phyloP scores from a whole-genome alignment of 2,888 invertebrate genomes.

The Patella caerulea region DNA sequence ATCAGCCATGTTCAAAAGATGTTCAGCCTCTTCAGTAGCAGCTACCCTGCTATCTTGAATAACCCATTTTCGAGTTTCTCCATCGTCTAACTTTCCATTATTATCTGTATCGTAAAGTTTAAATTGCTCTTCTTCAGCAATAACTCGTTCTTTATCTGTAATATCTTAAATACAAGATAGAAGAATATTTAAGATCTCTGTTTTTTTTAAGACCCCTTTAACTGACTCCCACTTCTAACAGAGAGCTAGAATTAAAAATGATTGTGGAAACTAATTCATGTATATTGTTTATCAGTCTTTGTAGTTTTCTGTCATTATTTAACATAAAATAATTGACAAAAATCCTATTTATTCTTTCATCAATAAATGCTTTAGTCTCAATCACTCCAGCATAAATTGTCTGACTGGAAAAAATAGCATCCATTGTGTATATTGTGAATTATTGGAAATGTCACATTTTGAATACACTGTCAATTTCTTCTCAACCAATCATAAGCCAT shows the following conservation, averaged over 20 bases:
- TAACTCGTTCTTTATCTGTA: slow-evolving; percentile 50
- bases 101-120: slow-evolving; percentile 81
- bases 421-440: too few relatives aligned
- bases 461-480: too few relatives aligned
- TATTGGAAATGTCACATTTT: too few relatives aligned
- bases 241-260: too few relatives aligned
- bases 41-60: slow-evolving; percentile 87
- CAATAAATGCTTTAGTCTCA: too few relatives aligned
- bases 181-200: not conserved
- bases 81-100: slow-evolving; percentile 84
- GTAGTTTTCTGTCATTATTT: too few relatives aligned
- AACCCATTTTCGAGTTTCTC: slow-evolving; percentile 90
- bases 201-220: not conserved
- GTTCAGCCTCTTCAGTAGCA: slow-evolving; percentile 90
- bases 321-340: too few relatives aligned
- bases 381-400: too few relatives aligned
- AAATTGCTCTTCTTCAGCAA: slow-evolving; percentile 61
- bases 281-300: not conserved
- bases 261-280: not conserved
- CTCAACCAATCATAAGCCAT: too few relatives aligned
- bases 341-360: too few relatives aligned
- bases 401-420: too few relatives aligned
- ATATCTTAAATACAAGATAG: slow-evolving; percentile 35
- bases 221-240: not conserved
- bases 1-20: slow-evolving; percentile 79